Base-by-base conservation (phyloP, 2,797 vertebrate genomes). In the Semotilus atromaculatus region DNA sequence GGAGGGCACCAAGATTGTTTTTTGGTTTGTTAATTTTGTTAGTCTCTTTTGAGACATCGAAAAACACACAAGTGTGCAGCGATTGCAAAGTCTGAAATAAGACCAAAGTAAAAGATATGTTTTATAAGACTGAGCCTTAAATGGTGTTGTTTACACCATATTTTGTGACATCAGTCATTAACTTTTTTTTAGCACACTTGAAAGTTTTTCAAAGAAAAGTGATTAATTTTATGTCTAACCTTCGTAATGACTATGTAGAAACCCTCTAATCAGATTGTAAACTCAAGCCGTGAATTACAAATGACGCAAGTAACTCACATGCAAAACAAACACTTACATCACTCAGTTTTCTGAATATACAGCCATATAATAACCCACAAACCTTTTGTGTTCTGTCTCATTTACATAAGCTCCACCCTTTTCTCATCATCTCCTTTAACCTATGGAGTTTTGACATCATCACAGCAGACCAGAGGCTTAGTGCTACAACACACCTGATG, bases 381-480 rank as follows among this genome's bases (percentile, higher is more conserved):
- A 23, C 55, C n/a, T 23, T 71, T 18, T 71, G 18, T 9, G 31
- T 68, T 68, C 34, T 26, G 34, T 26, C 82, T 83, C 16, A 72
- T 79, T 80, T 79, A 21, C 83, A 85, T 80, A 72, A 85, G 43
- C 68, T 40, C 76, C 76, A 23, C 68, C 83, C 77, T 72, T 64
- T 85, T 18, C 45, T 21, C 29, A 60, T 60, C n/a, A 23, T 40
- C 18, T 40, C 7, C 7, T 36, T 84, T 72, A 34, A 71, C 64
- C 29, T 43, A 66, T 78, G 38, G 75, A 78, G 36, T 26, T 70
- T 6, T 67, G n/a, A 45, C n/a, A 68, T 67, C 26, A 77, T 77
- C 51, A 43, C 23, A 80, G 31, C 67, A 79, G 55, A 38, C 21
- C 76, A 64, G 58, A 72, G 40, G 51, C 3, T 79, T 34, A 23